Evolutionary conservation across 2,888 invertebrate species (phyloP).

Genomic region (Dendrolimus houi): DNA sequence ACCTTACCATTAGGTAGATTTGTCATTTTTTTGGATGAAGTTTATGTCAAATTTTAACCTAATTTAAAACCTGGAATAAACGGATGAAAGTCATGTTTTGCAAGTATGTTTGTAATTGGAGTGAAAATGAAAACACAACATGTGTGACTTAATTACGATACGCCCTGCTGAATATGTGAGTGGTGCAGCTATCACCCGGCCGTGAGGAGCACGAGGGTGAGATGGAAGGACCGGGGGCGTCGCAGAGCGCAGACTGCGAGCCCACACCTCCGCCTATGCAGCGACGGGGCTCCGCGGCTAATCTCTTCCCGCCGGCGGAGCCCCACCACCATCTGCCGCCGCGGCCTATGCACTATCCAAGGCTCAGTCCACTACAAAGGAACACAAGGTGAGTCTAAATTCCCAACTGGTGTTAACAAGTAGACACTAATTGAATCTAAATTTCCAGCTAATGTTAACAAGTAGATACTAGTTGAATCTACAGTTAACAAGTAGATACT

Average conservation of each 20-base stretch:
- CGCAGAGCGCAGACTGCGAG: slow-evolving; percentile 94
- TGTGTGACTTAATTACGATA: slow-evolving; percentile 14
- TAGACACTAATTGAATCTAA: too few species aligned
- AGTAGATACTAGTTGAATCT: too few species aligned
- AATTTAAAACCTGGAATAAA: too few species aligned
- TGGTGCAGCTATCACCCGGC: slow-evolving; percentile 85
- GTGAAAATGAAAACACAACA: slow-evolving; percentile 7
- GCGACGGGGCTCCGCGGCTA: slow-evolving; percentile 88
- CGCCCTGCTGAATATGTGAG: slow-evolving; percentile 17
- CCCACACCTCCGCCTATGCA: slow-evolving; percentile 92
- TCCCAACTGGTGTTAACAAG: too few species aligned
- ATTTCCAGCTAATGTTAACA: too few species aligned
- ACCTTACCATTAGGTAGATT: too few species aligned
- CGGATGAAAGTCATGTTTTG: too few species aligned
- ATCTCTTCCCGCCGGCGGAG: slow-evolving; percentile 87
- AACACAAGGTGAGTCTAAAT: slow-evolving; percentile 61
- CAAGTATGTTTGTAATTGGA: too few species aligned
- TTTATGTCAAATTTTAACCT: too few species aligned
- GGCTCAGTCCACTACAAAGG: slow-evolving; percentile 89
- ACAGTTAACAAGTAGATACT: too few species aligned
- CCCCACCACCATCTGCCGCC: slow-evolving; percentile 61
- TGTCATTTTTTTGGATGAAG: too few species aligned
- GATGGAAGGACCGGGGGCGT: slow-evolving; percentile 92
- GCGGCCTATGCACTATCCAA: slow-evolving; percentile 76
- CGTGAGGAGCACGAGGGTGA: slow-evolving; percentile 90